Evolutionary conservation across 2,113 vertebrate species (phyloP), one percentile per base, ranked within the genome.

Genomic region (Serinus canaria): DNA sequence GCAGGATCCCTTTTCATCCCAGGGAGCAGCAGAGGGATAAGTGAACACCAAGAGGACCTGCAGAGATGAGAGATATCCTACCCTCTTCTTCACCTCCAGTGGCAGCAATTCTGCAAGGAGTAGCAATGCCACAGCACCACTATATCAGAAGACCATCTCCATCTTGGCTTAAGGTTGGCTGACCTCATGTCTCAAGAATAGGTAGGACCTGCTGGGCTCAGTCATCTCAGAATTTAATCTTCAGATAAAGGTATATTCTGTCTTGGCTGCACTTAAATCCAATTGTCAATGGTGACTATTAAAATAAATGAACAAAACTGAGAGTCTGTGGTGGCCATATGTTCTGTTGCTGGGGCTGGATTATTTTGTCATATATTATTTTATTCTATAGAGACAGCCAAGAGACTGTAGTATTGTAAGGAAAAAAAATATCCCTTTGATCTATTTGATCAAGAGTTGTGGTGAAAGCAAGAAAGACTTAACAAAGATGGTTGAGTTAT

Each of bases 381-480:
- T 88, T 70, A 10, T 58, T 5, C 18, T 53, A 15, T 6, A 53
- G n/a, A 82, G 46, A 52, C 7, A 37, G 5, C 22, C 31, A 58
- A 41, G 11, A 13, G 17, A 44, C 30, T 9, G 6, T 28, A 47
- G 9, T 22, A 14, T 5, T 62, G 25, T 35, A 41, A 35, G 43
- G 22, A 74, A 50, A 90, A 72, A 28, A 0, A 0, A 41, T 46
- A 70, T 62, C 8, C 33, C 15, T 44, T 67, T 23, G 28, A 9
- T 0, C 0, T 25, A 15, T 82, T 74, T 75, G 6, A 16, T 41
- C 5, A 13, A 46, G 17, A 14, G 3, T 4, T 31, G 12, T 52
- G 43, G 25, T 75, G 43, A 83, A 46, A 70, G 23, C 20, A 14
- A 76, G 10, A 68, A 76, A 76, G 35, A 4, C 33, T 74, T 63